Evolutionary conservation across 2,888 invertebrate species (phyloP).

Genomic region (Philereme vetulata): DNA sequence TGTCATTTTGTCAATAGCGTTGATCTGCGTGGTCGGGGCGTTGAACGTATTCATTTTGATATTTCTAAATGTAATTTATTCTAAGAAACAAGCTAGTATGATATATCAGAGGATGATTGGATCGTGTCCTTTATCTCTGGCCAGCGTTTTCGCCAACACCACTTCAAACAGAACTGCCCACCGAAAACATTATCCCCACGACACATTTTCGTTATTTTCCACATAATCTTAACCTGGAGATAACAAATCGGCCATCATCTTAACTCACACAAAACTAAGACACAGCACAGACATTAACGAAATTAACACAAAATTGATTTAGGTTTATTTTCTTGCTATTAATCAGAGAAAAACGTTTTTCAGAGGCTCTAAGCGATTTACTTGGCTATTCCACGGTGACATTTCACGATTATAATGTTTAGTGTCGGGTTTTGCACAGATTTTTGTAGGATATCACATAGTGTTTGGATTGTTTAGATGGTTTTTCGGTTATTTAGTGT

Average conservation of each 20-base stretch:
- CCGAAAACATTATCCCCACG: constrained; percentile 53
- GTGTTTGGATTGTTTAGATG: constrained; percentile 42
- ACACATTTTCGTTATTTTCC: constrained; percentile 66
- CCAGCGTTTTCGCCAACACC: constrained; percentile 80
- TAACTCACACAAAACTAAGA: constrained; percentile 41
- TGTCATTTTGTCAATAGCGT: constrained; percentile 77
- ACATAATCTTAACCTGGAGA: constrained; percentile 69
- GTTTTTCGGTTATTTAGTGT: constrained; percentile 36
- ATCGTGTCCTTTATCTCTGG: constrained; percentile 50
- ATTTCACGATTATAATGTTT: constrained; percentile 48
- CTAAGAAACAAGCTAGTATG: constrained; percentile 34
- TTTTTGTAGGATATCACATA: constrained; percentile 41
- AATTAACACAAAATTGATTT: constrained; percentile 46
- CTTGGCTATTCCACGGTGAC: constrained; percentile 42
- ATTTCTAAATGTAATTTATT: constrained; percentile 38
- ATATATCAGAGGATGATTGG: constrained; percentile 35
- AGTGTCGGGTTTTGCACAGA: constrained; percentile 36
- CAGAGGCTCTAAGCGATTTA: constrained; percentile 32
- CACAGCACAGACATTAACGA: constrained; percentile 44
- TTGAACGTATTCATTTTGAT: constrained; percentile 77
- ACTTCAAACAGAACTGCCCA: constrained; percentile 71
- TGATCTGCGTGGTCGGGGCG: constrained; percentile 78
- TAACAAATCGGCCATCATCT: constrained; percentile 66
- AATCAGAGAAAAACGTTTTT: constrained; percentile 20
- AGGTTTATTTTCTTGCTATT: constrained; percentile 19